phyloP scores from a whole-genome alignment of 2,888 invertebrate genomes.

The Pyrochroa serraticornis region DNA sequence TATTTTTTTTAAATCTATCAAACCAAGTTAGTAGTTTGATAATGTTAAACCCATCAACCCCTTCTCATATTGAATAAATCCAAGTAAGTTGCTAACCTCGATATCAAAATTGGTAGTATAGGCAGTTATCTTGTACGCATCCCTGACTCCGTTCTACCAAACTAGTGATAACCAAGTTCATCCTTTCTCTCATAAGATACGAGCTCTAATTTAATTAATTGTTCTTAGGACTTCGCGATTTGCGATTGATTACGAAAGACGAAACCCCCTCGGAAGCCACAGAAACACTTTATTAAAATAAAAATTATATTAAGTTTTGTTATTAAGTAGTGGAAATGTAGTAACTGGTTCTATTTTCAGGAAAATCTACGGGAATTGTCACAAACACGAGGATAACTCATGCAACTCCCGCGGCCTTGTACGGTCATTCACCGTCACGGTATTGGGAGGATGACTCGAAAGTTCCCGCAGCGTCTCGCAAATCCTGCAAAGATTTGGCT shows the following conservation, averaged over 20 bases:
- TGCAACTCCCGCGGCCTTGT: slow-evolving; percentile 79
- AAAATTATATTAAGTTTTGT: background rate
- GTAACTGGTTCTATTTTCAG: slow-evolving; percentile 52
- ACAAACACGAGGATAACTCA: slow-evolving; percentile 82
- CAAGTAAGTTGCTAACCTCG: too few species aligned
- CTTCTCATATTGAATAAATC: too few species aligned
- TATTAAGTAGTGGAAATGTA: background rate
- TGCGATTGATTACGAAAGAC: background rate
- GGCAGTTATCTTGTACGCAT: slow-evolving; percentile 17
- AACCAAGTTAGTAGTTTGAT: too few species aligned
- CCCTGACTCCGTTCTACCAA: slow-evolving; percentile 21
- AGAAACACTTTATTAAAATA: background rate
- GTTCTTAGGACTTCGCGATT: slow-evolving; percentile 3
- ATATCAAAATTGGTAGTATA: too few species aligned
- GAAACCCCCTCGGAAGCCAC: background rate
- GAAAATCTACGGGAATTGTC: slow-evolving; percentile 81
- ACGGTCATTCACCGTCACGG: slow-evolving; percentile 75
- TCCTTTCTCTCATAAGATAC: slow-evolving; percentile 18
- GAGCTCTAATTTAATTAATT: slow-evolving; percentile 21
- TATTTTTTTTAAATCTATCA: too few species aligned
- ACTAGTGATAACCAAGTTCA: slow-evolving; percentile 23
- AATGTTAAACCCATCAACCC: too few species aligned
- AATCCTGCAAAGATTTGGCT: slow-evolving; percentile 80
- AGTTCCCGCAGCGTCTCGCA: slow-evolving; percentile 72
- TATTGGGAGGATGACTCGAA: slow-evolving; percentile 83